Evolutionary conservation across 2,113 vertebrate genomes (phyloP).

Genomic region (Callipepla squamata): DNA sequence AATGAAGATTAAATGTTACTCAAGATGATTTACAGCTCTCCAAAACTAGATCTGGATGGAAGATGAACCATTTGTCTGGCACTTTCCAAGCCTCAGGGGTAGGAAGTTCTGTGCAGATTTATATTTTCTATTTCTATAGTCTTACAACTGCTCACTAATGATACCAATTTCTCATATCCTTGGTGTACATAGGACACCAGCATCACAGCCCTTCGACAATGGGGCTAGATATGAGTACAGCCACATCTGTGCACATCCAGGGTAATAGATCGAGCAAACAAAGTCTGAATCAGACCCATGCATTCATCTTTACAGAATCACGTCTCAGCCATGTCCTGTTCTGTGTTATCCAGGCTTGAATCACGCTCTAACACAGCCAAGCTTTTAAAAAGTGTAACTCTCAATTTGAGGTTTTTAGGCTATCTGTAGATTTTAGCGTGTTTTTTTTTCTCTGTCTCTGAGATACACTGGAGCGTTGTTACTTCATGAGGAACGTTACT

Average conservation of each 20-base stretch:
- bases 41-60: constrained; percentile 16
- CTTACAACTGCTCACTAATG: background rate
- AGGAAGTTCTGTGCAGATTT: constrained; percentile 4
- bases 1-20: constrained; percentile 21
- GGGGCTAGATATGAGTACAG: background rate
- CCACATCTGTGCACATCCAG: background rate
- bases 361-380: background rate
- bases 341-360: background rate
- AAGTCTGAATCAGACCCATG: background rate
- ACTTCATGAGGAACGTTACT: background rate
- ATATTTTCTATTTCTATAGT: background rate
- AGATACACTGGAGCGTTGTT: background rate
- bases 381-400: background rate
- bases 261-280: background rate
- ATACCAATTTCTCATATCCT: constrained; percentile 36
- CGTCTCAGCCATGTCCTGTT: background rate
- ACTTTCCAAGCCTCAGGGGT: background rate
- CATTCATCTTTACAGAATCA: background rate
- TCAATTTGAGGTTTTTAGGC: background rate
- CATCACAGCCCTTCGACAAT: background rate
- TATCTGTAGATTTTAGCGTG: background rate
- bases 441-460: background rate
- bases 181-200: accelerated
- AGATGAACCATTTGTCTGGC: constrained; percentile 28
- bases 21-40: background rate